Conservation (phyloP, 1,140 invertebrate species). For the Drosophila kohkoa region DNA sequence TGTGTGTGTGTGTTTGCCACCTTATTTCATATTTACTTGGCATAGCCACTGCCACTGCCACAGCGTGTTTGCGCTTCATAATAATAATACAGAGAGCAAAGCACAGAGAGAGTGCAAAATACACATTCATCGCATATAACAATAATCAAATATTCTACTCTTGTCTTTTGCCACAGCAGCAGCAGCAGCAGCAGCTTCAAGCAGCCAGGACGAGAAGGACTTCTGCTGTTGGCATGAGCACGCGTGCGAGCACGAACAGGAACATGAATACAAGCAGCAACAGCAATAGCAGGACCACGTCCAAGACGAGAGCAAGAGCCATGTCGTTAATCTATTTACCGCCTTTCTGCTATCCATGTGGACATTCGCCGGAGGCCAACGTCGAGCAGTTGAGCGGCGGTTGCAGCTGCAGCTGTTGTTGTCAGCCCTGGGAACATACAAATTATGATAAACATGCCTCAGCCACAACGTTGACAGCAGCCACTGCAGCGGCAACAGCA, state of each 20-base stretch:
- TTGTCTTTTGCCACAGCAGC: slow-evolving; percentile 58
- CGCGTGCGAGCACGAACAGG: slow-evolving; percentile 4
- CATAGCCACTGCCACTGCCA: slow-evolving; percentile 1
- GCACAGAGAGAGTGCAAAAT: neutral
- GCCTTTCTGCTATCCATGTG: slow-evolving; percentile 82
- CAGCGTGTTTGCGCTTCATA: slow-evolving; percentile 14
- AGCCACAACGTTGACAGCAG: slow-evolving; percentile 58
- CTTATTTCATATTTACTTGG: slow-evolving; percentile 76
- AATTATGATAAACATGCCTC: slow-evolving; percentile 82
- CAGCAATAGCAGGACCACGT: slow-evolving; percentile 50
- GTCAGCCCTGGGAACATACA: slow-evolving; percentile 65
- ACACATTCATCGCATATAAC: slow-evolving; percentile 35
- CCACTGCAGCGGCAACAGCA: slow-evolving; percentile 26
- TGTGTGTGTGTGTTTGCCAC: slow-evolving; percentile 50
- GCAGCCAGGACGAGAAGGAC: slow-evolving; percentile 46
- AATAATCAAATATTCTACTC: slow-evolving; percentile 81
- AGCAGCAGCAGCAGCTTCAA: slow-evolving; percentile 34
- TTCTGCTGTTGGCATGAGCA: slow-evolving; percentile 6
- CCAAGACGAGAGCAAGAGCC: slow-evolving; percentile 75
- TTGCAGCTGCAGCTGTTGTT: slow-evolving; percentile 49
- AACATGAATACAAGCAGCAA: slow-evolving; percentile 7
- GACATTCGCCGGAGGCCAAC: slow-evolving; percentile 50
- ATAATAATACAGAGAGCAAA: neutral
- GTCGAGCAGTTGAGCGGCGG: slow-evolving; percentile 6
- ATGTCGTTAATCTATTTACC: slow-evolving; percentile 84